phyloP scores from a whole-genome alignment of 1,140 invertebrate genomes.

The Drosophila simulans region DNA sequence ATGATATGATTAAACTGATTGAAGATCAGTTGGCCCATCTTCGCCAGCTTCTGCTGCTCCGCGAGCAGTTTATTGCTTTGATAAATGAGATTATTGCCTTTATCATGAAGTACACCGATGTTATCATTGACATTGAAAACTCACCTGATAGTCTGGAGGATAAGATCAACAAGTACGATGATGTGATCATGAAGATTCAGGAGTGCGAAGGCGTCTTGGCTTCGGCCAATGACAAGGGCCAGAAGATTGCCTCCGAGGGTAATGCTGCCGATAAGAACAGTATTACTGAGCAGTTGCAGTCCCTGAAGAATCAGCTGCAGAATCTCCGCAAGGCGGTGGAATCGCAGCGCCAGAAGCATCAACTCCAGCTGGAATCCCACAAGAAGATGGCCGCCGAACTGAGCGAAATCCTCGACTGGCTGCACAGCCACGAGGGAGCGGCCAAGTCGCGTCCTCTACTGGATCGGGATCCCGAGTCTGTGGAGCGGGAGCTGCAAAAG shows the following conservation, averaged over 20 bases:
- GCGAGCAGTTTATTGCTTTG: constrained; percentile 94
- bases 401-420: constrained; percentile 92
- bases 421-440: constrained; percentile 93
- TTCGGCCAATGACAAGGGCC: constrained; percentile 94
- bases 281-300: constrained; percentile 94
- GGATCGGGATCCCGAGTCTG: constrained; percentile 90
- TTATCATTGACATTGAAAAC: constrained; percentile 93
- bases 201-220: constrained; percentile 94
- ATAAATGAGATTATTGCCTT: constrained; percentile 94
- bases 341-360: constrained; percentile 93
- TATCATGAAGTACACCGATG: constrained; percentile 93
- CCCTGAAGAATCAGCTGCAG: constrained; percentile 93
- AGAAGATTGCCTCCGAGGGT: constrained; percentile 95
- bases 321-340: constrained; percentile 92
- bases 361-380: constrained; percentile 94
- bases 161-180: constrained; percentile 95
- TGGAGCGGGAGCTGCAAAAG: constrained; percentile 92
- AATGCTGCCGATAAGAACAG: constrained; percentile 93
- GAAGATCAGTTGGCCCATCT: constrained; percentile 93
- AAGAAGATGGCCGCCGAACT: constrained; percentile 92
- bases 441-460: constrained; percentile 93
- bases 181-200: constrained; percentile 93
- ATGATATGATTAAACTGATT: constrained; percentile 92
- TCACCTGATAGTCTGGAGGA: constrained; percentile 92
- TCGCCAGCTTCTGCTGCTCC: constrained; percentile 90